Conservation (phyloP, 2,888 invertebrate genomes). For the Napeogenes inachia region DNA sequence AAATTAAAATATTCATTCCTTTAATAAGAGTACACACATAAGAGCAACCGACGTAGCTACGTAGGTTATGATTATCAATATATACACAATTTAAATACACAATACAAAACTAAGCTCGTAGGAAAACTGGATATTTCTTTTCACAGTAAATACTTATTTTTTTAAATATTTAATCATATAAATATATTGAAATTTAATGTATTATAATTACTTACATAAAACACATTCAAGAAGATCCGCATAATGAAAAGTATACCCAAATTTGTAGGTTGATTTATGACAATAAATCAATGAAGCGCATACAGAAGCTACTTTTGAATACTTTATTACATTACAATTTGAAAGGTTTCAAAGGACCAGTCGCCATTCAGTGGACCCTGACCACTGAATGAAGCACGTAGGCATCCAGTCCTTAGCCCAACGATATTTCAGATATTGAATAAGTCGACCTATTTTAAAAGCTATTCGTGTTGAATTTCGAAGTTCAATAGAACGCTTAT, state of each 20-base stretch:
- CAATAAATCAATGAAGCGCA: neutral
- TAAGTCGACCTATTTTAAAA: conserved; percentile 48
- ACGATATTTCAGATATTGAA: conserved; percentile 56
- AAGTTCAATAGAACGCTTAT: conserved; percentile 31
- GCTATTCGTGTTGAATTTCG: conserved; percentile 30
- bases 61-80: too few species aligned
- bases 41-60: too few species aligned
- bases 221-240: too few species aligned
- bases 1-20: too few species aligned
- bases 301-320: neutral
- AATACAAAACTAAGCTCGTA: too few species aligned
- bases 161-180: too few species aligned
- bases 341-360: conserved; percentile 6
- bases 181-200: too few species aligned
- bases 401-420: conserved; percentile 21
- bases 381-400: conserved; percentile 24
- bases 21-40: too few species aligned
- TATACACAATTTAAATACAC: too few species aligned
- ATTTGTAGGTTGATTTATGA: neutral
- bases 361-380: conserved; percentile 13
- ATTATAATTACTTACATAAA: too few species aligned
- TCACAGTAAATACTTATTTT: too few species aligned
- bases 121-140: too few species aligned
- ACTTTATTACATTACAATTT: conserved; percentile 5
- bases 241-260: neutral